Base-by-base conservation (phyloP, 2,888 invertebrate genomes). In the Drosophila kuntzei region DNA sequence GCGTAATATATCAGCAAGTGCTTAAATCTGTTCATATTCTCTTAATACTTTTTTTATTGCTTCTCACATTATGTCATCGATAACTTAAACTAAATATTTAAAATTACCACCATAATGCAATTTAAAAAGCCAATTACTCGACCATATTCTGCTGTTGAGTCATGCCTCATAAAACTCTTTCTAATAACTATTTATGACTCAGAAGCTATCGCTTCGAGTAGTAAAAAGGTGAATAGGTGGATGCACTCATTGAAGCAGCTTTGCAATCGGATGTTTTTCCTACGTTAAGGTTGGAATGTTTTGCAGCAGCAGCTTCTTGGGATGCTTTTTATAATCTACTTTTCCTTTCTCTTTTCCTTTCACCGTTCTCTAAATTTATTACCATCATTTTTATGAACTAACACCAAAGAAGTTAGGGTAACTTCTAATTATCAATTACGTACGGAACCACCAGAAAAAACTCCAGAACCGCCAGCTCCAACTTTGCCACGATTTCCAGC, bases 111-210 rank as follows among this genome's bases (percentile, higher is more conserved):
- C n/a, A 16, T 20, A 4, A 22, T 6, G n/a, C 16, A 3, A 37
- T 20, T 20, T 20, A 39, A 18, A 41, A 41, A 41, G 46, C 46
- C 27, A 46, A 47, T 29, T 32, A 47, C 32, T 32, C 12, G 12
- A 25, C n/a, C 44, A 25, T 14, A 44, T 25, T 43, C 5, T 25
- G 25, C n/a, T 25, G 14, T 8, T 44, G n/a, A n/a, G 3, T 25
- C 43, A 43, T 43, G 43, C 3, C 22, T 22, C 43, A 14, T 14
- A 47, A 47, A 46, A 16, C 16, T 16, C 6, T 7, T 16, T 29
- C 6, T 29, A 46, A 46, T 29, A 29, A 46, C 16, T 46, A 16
- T 27, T 29, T 46, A 41, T 41, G 41, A 22, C 41, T 41, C 41
- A n/a, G 12, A 20, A 4, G 12, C 41, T 1, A 1, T 16, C 9